These are phyloP conservation scores for Electrona antarctica DNA, from an alignment of 2,113 vertebrate genomes.

Conservation along the genomic window DNA sequence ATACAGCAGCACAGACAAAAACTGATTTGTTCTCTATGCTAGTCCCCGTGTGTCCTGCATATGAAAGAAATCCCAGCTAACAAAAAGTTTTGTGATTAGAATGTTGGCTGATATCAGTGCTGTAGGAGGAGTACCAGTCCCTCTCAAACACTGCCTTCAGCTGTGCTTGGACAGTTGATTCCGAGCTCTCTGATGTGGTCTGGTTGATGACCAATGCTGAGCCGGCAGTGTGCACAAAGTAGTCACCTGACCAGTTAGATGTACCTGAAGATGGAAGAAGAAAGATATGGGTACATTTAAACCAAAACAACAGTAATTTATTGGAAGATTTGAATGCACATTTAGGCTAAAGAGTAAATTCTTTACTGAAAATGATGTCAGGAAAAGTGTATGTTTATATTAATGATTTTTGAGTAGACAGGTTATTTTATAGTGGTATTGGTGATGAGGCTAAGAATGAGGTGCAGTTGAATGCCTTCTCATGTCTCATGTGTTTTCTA, in stretches of 20 bases:
- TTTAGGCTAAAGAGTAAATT: too few species aligned
- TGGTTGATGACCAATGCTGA: conserved; percentile 85
- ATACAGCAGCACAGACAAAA: not conserved
- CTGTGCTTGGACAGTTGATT: conserved; percentile 74
- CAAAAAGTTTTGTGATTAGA: conserved; percentile 44
- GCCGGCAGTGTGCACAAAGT: conserved; percentile 85
- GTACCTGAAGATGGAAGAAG: conserved; percentile 78
- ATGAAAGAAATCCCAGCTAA: not conserved
- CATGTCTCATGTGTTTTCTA: too few species aligned
- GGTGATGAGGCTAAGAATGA: too few species aligned
- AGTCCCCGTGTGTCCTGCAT: not conserved
- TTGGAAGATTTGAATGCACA: too few species aligned
- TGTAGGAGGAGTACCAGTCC: conserved; percentile 88
- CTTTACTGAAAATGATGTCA: too few species aligned
- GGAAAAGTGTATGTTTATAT: too few species aligned
- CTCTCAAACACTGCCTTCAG: conserved; percentile 82
- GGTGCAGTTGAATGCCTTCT: too few species aligned
- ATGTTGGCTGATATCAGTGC: conserved; percentile 66
- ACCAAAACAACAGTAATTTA: not conserved
- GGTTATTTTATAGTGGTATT: too few species aligned
- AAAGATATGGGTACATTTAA: not conserved
- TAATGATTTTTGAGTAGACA: too few species aligned
- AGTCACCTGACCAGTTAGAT: conserved; percentile 92
- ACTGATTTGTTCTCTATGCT: not conserved
- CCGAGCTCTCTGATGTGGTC: conserved; percentile 32